Percentiles rank a stretch among this genome's conserved stretches.
Conservation (phyloP, 2,888 invertebrate genomes). For the Eugnorisma glareosa region DNA sequence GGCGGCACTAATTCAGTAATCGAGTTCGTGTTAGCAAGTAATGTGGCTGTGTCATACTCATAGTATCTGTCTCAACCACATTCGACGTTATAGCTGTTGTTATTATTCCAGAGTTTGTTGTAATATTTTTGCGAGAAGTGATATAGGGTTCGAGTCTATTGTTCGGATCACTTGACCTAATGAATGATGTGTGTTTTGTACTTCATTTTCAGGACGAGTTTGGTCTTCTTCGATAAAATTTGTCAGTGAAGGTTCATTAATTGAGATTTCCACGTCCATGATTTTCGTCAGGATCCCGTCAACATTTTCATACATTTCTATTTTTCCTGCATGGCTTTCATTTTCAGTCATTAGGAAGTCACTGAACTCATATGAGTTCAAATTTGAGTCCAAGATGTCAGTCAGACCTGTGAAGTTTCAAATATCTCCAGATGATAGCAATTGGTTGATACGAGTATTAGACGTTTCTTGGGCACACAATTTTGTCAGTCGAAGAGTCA, state of each 20-base stretch:
- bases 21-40: not conserved
- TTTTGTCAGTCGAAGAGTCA: not conserved
- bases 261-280: not conserved
- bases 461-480: not conserved
- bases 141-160: not conserved
- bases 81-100: too few species aligned
- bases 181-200: not conserved
- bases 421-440: slow-evolving; percentile 1
- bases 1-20: not conserved
- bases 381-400: slow-evolving; percentile 1
- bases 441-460: slow-evolving; percentile 1
- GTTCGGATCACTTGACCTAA: slow-evolving; percentile 2
- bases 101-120: too few species aligned
- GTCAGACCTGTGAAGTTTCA: slow-evolving; percentile 1
- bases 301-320: slow-evolving; percentile 1
- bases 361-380: not conserved
- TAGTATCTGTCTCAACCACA: not conserved
- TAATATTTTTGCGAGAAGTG: not conserved
- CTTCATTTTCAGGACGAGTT: not conserved
- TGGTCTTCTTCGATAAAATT: not conserved
- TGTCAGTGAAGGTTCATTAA: not conserved
- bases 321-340: not conserved
- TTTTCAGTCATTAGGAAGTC: not conserved
- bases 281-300: not conserved
- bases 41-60: not conserved